A percentile compares a stretch with the other conserved stretches of the same genome.
These are phyloP conservation scores for Drosophila longiperda DNA, from an alignment of 2,888 invertebrate genomes.

Conservation along the genomic window DNA sequence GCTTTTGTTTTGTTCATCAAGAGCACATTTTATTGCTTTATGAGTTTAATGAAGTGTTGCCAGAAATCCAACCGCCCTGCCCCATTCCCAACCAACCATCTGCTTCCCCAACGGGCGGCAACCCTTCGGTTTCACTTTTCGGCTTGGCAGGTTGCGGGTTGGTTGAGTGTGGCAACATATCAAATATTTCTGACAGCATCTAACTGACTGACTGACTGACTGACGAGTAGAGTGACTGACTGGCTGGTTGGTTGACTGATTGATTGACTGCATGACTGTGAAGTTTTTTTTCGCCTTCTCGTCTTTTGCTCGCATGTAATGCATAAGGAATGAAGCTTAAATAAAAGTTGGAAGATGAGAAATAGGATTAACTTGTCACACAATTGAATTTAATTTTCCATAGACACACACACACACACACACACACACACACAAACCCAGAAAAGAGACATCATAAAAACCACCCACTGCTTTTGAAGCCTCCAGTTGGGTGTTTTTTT, in stretches of 20 bases:
- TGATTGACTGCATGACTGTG: constrained; percentile 59
- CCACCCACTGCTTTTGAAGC: constrained; percentile 19
- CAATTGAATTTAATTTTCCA: constrained; percentile 84
- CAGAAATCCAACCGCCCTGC: constrained; percentile 15
- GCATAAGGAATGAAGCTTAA: constrained; percentile 81
- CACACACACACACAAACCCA: constrained; percentile 16
- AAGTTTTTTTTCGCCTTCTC: constrained; percentile 28
- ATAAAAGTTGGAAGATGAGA: constrained; percentile 81
- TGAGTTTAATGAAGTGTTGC: constrained; percentile 81
- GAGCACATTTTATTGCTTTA: constrained; percentile 76
- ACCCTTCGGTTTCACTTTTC: constrained; percentile 76
- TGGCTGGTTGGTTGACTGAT: constrained; percentile 50
- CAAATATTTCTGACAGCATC: constrained; percentile 74
- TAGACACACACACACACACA: constrained; percentile 46
- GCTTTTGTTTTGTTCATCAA: constrained; percentile 65
- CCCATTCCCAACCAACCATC: not conserved
- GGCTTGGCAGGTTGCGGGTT: not conserved
- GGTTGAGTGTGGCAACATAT: constrained; percentile 51
- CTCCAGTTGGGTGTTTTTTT: constrained; percentile 10
- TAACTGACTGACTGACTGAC: constrained; percentile 36
- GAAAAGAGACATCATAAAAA: constrained; percentile 55
- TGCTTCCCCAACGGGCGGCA: constrained; percentile 28
- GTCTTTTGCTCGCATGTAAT: constrained; percentile 60
- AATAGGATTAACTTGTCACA: constrained; percentile 83
- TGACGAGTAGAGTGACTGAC: constrained; percentile 34